A percentile compares a stretch with the other conserved stretches of the same genome.
Evolutionary conservation across 2,797 vertebrate genomes (phyloP).

Genomic region (Propithecus deckenii): DNA sequence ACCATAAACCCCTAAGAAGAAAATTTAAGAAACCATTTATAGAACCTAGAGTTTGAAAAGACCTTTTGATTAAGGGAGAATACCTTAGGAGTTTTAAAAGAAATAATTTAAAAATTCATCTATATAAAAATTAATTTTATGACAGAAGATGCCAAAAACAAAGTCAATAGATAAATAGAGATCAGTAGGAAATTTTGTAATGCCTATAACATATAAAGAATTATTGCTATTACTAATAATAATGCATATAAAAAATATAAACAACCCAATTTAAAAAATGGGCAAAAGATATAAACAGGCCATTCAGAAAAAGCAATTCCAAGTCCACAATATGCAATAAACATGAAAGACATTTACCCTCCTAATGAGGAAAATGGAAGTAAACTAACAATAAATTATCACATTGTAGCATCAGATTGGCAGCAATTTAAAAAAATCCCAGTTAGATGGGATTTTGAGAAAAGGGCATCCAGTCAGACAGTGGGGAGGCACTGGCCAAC

Average conservation of each 20-base stretch:
- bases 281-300: neutral
- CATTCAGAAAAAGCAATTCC: neutral
- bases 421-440: neutral
- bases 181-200: neutral
- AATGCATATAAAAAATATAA: neutral
- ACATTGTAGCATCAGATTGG: neutral
- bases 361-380: constrained; percentile 14
- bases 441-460: neutral
- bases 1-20: neutral
- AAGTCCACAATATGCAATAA: neutral
- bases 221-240: neutral
- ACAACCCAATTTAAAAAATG: neutral
- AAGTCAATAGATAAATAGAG: neutral
- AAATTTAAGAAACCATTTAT: neutral
- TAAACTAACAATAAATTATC: neutral
- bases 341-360: neutral
- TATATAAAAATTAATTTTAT: constrained; percentile 26
- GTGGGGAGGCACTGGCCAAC: neutral
- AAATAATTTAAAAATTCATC: neutral
- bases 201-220: neutral
- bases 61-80: constrained; percentile 14
- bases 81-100: neutral
- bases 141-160: neutral
- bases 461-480: neutral
- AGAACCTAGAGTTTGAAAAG: neutral